phyloP scores from a whole-genome alignment of 2,113 vertebrate species.

The Sterrhoptilus dennistouni region DNA sequence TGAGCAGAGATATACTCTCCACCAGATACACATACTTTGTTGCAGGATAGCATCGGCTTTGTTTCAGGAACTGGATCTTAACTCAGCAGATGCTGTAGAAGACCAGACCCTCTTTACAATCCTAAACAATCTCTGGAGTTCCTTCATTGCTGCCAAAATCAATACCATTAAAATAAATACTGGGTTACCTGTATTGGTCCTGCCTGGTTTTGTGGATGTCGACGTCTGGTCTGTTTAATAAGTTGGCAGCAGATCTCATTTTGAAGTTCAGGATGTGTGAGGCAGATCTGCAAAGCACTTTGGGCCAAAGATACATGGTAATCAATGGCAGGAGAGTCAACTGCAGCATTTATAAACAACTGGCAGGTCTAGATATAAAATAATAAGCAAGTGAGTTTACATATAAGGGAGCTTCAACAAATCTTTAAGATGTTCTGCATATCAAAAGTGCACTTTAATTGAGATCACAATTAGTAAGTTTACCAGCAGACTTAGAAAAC shows the following conservation, averaged over 20 bases:
- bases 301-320: constrained; percentile 97
- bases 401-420: background rate
- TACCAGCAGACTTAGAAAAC: background rate
- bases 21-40: background rate
- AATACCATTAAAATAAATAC: background rate
- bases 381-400: constrained; percentile 13
- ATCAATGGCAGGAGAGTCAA: constrained; percentile 95
- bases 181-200: constrained; percentile 88
- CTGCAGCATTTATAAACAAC: constrained; percentile 95
- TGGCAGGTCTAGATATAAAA: constrained; percentile 88
- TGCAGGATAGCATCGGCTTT: background rate
- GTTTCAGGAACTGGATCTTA: background rate
- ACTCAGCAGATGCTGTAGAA: background rate
- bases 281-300: constrained; percentile 93
- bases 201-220: constrained; percentile 83
- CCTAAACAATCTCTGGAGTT: background rate
- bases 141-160: background rate
- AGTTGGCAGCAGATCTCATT: constrained; percentile 97
- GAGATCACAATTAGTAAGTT: background rate
- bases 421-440: background rate
- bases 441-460: background rate
- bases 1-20: background rate
- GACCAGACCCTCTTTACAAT: background rate
- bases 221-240: constrained; percentile 91
- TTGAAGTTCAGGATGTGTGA: constrained; percentile 94